Evolutionary conservation across 2,113 vertebrate species (phyloP).

Genomic region (Oncorhynchus clarkii): DNA sequence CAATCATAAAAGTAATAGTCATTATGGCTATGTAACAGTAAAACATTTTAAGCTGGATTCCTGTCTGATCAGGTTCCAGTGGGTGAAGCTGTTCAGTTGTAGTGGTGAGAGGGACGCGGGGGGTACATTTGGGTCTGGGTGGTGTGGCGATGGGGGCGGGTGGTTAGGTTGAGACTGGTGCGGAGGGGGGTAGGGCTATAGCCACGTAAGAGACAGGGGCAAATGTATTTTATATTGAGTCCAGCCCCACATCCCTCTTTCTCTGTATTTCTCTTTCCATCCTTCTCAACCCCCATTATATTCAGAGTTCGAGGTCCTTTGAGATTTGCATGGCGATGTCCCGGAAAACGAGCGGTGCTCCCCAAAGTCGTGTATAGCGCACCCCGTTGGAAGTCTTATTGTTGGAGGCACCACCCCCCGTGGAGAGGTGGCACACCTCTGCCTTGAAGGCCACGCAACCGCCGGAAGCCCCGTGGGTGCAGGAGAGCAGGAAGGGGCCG

Average conservation of each 20-base stretch:
- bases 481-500: constrained; percentile 88
- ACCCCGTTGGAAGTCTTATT: constrained; percentile 80
- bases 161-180: too few relatives aligned
- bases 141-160: constrained; percentile 22
- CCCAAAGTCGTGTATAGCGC: constrained; percentile 83
- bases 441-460: constrained; percentile 83
- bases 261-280: constrained; percentile 18
- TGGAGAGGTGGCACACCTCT: constrained; percentile 86
- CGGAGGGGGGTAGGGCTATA: constrained; percentile 12
- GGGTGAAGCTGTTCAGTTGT: constrained; percentile 37
- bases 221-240: constrained; percentile 59
- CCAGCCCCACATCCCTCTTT: constrained; percentile 57
- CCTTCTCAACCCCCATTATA: constrained; percentile 4
- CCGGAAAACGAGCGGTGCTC: constrained; percentile 85
- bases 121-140: constrained; percentile 42
- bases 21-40: constrained; percentile 71
- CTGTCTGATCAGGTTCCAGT: constrained; percentile 63
- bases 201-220: constrained; percentile 55
- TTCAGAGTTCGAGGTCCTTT: constrained; percentile 82
- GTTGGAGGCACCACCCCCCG: constrained; percentile 41
- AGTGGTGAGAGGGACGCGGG: constrained; percentile 16
- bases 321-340: constrained; percentile 85
- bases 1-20: constrained; percentile 68
- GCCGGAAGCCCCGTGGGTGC: constrained; percentile 78
- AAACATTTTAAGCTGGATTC: constrained; percentile 66